These are phyloP conservation scores for Zaprionus capensis DNA, from an alignment of 1,140 invertebrate genomes.

Conservation along the genomic window DNA sequence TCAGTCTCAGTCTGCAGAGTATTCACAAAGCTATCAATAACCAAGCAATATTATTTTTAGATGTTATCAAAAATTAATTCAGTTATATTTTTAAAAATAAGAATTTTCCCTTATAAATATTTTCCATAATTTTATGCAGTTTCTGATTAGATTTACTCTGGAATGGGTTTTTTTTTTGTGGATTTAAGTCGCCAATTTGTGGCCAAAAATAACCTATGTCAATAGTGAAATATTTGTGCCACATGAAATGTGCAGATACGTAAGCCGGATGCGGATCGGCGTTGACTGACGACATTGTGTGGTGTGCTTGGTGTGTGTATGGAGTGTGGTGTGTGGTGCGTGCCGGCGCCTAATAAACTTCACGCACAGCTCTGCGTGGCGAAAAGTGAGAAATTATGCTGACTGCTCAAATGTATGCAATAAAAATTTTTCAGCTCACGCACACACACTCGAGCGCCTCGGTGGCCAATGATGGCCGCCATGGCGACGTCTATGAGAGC, in stretches of 20 bases:
- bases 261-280: constrained; percentile 10
- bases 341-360: constrained; percentile 72
- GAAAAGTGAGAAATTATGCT: constrained; percentile 81
- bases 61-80: background rate
- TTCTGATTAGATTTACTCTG: background rate
- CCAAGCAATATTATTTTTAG: background rate
- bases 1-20: too few relatives aligned
- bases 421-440: constrained; percentile 82
- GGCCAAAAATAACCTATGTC: constrained; percentile 9
- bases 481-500: constrained; percentile 58
- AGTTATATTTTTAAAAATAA: background rate
- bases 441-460: constrained; percentile 50
- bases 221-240: constrained; percentile 16
- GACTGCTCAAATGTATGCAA: constrained; percentile 81
- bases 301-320: background rate
- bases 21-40: background rate
- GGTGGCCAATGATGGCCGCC: constrained; percentile 41
- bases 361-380: constrained; percentile 52
- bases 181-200: background rate
- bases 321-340: constrained; percentile 30
- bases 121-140: background rate
- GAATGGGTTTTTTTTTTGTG: background rate
- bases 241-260: constrained; percentile 35
- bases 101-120: background rate
- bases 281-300: constrained; percentile 30